Base-by-base conservation (phyloP, 2,113 vertebrate genomes). In the Psophia crepitans region DNA sequence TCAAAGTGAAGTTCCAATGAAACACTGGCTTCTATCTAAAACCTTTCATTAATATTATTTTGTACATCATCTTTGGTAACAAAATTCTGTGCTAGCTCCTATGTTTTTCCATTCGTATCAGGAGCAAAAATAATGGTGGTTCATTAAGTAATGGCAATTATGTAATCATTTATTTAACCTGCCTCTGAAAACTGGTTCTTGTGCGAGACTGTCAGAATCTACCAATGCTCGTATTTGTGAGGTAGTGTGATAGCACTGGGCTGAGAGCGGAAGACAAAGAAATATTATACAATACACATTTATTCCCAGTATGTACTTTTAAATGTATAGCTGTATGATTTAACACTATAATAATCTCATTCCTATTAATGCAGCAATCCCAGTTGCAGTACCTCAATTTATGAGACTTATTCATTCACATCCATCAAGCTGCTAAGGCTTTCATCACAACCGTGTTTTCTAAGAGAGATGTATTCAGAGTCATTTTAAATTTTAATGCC, bases 331-430 rank as follows among this genome's bases (percentile, higher is more conserved):
- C 63, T 89, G 12, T 73, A 78, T 96, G 92, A 96, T 97, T 97
- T 95, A 96, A 92, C 89, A 95, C 84, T 95, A 87, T 80, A 79
- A 97, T 97, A 97, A 97, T 97, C 89, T 96, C 65, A 70, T 93
- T 97, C 96, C 95, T 95, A 96, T 97, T 98, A 98, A 97, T 97
- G 80, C 82, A 96, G 94, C 24, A 33, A 92, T 83, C 96, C 53
- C 60, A 93, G 91, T 15, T 96, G 88, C 94, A 91, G 84, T 85
- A 61, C 84, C 96, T 97, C 96, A 97, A 79, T 90, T 96, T 95
- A 84, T 96, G 84, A 93, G 73, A 95, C 84, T 96, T 78, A 92
- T 41, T 90, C 70, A 96, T 92, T 97, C 96, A 95, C 93, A 96
- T 97, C 84, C 86, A 82, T 96, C 92, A 94, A 63, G 32, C 53